Base-by-base conservation (phyloP, 2,888 invertebrate genomes). In the Norana najaformis region DNA sequence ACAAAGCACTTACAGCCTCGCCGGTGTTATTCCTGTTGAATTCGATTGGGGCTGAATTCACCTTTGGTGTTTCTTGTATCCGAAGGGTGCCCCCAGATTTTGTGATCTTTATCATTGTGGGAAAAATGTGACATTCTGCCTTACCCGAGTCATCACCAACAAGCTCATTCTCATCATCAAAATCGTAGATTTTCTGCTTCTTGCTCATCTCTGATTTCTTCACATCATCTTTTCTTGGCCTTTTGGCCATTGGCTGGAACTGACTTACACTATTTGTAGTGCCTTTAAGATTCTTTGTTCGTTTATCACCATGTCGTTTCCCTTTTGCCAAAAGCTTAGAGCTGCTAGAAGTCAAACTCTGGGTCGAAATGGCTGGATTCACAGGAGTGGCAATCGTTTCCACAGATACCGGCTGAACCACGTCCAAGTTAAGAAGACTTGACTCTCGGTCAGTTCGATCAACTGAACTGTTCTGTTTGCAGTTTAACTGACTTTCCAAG, bases 151-250 rank as follows among this genome's bases (percentile, higher is more conserved):
- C 69, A n/a, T 69, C 69, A n/a, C 69, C n/a, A n/a, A 90, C 39
- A 47, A 90, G 83, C 83, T 83, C 69, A 36, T 90, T 89, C 16
- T 90, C 90, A 39, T 90, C 90, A 39, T 89, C 90, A 47, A 90
- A 90, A 37, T 90, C 90, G 36, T 90, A 90, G 34, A 90, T 89
- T 82, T 69, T 88, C 41, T 90, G 90, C 36, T 90, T 90, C 83
- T 90, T 90, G 23, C 89, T 89, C 36, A 90, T n/a, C 39, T 83
- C 69, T 36, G 69, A 69, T 36, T 39, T 41, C 35, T 88, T 69
- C 13, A 39, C 83, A 4, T 88, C 88, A 23, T 90, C 90, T n/a
- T 69, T 69, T 69, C n/a, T 69, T 1, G 69, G 69, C 69, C 69
- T 69, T n/a, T 69, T 69, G 23, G 8, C 8, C 5, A 2, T 47